These are phyloP conservation scores for Labeo rohita DNA, from an alignment of 2,113 vertebrate genomes.

Conservation along the genomic window DNA sequence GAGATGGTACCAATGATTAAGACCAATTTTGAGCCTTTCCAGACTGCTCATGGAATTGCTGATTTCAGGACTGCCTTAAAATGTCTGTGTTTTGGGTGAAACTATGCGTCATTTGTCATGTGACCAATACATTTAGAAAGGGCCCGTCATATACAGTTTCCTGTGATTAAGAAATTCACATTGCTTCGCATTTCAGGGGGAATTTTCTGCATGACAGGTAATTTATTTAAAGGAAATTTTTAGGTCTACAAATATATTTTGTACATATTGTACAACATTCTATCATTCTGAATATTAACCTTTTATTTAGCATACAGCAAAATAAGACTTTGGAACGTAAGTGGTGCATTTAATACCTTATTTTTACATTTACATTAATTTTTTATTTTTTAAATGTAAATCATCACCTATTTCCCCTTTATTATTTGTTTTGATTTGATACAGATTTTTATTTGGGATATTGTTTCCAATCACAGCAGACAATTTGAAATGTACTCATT, in stretches of 20 bases:
- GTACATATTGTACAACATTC: neutral
- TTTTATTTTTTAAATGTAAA: no score
- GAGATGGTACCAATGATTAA: constrained; percentile 4
- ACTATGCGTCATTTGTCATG: neutral
- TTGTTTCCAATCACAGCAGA: neutral
- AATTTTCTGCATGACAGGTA: no score
- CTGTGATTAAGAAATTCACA: neutral
- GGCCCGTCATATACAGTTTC: neutral
- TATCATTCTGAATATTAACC: neutral
- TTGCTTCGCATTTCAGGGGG: neutral
- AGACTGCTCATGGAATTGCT: neutral
- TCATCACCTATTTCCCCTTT: no score
- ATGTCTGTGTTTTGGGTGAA: neutral
- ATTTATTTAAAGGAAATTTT: neutral
- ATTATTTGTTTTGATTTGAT: no score
- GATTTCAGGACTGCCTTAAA: neutral
- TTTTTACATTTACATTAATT: no score
- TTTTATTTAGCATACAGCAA: neutral
- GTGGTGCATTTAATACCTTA: no score
- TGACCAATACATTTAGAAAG: neutral
- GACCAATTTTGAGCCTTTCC: neutral
- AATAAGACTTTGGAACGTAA: no score
- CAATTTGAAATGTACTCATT: neutral
- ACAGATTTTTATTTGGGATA: neutral
- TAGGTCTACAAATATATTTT: neutral